Evolutionary conservation across 2,888 invertebrate genomes (phyloP).

Genomic region (Melanchra persicariae): DNA sequence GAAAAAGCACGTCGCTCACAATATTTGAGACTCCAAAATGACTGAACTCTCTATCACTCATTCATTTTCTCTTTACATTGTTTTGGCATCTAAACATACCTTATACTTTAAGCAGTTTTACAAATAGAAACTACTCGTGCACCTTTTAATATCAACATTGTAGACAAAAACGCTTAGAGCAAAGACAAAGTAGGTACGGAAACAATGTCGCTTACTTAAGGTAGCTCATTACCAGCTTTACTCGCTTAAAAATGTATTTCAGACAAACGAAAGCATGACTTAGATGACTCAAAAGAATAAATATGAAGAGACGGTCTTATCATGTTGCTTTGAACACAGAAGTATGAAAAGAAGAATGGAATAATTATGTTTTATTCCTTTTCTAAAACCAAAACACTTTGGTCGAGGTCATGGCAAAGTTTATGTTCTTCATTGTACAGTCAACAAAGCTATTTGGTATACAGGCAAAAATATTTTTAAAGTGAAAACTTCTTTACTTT

Average conservation of each 20-base stretch:
- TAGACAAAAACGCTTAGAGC: too few species aligned
- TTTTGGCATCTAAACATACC: too few species aligned
- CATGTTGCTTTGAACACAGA: neutral
- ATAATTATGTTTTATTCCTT: neutral
- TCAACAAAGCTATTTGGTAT: too few species aligned
- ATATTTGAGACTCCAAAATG: too few species aligned
- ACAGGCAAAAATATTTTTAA: too few species aligned
- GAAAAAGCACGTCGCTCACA: too few species aligned
- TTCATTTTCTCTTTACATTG: too few species aligned
- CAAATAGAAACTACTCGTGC: too few species aligned
- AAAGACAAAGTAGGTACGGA: neutral
- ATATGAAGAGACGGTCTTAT: slow-evolving; percentile 23
- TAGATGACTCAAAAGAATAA: slow-evolving; percentile 19
- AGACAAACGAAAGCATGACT: slow-evolving; percentile 15
- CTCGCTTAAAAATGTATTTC: slow-evolving; percentile 20
- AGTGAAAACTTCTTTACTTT: too few species aligned
- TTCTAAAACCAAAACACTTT: neutral
- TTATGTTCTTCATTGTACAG: neutral
- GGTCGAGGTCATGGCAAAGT: neutral
- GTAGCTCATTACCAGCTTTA: slow-evolving; percentile 37
- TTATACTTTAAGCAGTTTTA: too few species aligned
- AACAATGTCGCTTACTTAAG: slow-evolving; percentile 9
- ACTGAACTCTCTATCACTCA: too few species aligned
- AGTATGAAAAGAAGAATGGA: neutral
- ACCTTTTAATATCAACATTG: too few species aligned